A percentile compares a stretch with the other conserved stretches of the same genome.
These are phyloP conservation scores for Tragelaphus scriptus DNA, from an alignment of 2,113 vertebrate genomes.

Conservation along the genomic window DNA sequence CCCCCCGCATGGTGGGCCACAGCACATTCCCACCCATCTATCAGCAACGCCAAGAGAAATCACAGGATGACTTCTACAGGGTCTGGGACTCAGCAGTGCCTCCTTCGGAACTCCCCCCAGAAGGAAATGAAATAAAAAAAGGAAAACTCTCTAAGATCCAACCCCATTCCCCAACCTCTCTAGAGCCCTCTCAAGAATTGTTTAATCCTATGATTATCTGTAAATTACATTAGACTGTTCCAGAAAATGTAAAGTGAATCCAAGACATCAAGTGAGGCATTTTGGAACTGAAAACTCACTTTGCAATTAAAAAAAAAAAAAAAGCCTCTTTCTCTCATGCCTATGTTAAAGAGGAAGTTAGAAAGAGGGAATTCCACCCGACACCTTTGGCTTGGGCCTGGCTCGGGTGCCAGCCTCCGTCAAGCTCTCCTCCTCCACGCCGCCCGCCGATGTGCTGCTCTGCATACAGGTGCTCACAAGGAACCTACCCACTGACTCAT, in stretches of 20 bases:
- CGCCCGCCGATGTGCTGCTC: rapidly evolving
- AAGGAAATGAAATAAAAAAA: not conserved
- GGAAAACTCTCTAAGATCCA: constrained; percentile 30
- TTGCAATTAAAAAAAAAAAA: not conserved
- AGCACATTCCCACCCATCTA: not conserved
- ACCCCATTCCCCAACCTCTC: not conserved
- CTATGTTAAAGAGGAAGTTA: not conserved
- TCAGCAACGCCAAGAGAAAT: not conserved
- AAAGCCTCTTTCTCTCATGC: not conserved
- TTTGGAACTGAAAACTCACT: not conserved
- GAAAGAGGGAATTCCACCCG: not conserved
- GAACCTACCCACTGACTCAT: not conserved
- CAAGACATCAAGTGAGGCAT: not conserved
- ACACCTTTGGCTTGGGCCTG: not conserved
- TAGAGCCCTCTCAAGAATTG: not conserved
- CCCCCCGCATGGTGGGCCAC: not conserved
- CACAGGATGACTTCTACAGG: not conserved
- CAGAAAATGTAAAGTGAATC: constrained; percentile 3
- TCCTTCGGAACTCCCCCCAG: not conserved
- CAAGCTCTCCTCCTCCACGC: not conserved
- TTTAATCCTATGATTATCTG: not conserved
- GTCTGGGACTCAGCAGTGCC: not conserved
- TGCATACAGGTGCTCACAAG: not conserved
- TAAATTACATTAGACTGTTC: constrained; percentile 14
- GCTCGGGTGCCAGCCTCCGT: not conserved